Evolutionary conservation across 2,113 vertebrate genomes (phyloP).

Genomic region (Theropithecus gelada): DNA sequence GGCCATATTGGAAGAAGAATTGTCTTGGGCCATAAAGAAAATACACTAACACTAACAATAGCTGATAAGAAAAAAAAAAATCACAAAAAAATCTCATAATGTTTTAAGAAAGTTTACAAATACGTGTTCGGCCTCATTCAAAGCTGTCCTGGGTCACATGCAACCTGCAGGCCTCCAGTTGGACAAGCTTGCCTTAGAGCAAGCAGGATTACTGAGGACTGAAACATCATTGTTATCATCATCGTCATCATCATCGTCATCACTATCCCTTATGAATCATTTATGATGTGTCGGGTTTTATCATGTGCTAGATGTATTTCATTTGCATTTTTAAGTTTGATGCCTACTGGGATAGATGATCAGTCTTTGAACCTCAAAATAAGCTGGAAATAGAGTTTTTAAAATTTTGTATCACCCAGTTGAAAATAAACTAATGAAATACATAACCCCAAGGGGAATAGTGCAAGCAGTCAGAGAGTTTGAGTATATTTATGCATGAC

Average conservation of each 20-base stretch:
- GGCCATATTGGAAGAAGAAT: no score
- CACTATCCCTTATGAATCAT: not conserved
- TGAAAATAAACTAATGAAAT: conserved; percentile 63
- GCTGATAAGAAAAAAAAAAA: no score
- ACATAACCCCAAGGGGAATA: conserved; percentile 31
- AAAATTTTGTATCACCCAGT: conserved; percentile 22
- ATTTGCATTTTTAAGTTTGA: conserved; percentile 26
- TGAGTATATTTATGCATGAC: conserved; percentile 40
- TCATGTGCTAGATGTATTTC: not conserved
- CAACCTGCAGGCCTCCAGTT: no score
- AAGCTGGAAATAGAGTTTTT: conserved; percentile 11
- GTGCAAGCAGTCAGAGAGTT: not conserved
- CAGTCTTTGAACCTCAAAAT: conserved; percentile 26
- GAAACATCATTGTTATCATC: not conserved
- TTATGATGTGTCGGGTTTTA: not conserved
- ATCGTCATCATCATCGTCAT: not conserved
- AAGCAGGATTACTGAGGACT: not conserved
- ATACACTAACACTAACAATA: no score
- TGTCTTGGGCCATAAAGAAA: no score
- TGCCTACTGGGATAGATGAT: not conserved
- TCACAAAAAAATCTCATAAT: no score
- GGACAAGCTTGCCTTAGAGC: no score
- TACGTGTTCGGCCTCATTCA: no score
- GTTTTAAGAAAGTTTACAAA: no score
- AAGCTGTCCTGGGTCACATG: no score